Base-by-base conservation (phyloP, 2,797 vertebrate species). In the Falco concolor region DNA sequence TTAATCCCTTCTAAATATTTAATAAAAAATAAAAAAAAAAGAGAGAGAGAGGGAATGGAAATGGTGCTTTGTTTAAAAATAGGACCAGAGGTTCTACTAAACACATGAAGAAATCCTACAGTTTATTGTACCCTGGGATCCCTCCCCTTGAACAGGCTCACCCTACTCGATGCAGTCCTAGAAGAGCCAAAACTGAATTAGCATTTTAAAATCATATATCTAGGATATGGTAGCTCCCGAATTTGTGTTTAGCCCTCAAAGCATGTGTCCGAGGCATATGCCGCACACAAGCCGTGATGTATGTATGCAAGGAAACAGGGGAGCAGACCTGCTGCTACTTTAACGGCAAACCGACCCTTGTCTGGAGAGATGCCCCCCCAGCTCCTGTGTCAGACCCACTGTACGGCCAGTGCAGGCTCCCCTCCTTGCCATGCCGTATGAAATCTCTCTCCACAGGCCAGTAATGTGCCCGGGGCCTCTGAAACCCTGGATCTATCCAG, bases 401-500 rank as follows among this genome's bases (percentile, higher is more conserved):
- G 0, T 24, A 22, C 0, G 0, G 21, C 40, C 13, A 56, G 25
- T 1, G 3, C 42, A 44, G 57, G 12, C 19, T 90, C 45, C 38
- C 47, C 57, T 88, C 8, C 0, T 57, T 47, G 50, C 61, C 9
- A 3, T 44, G 59, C 77, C 20, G 0, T 44, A 2, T 25, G 83
- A 61, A 76, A 76, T n/a, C 25, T 76, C 74, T 28, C 42, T 85
- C 47, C 2, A 1, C 74, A 54, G 90, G 25, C 50, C 76, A 93
- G 84, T 72, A 69, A 18, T 0, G 1, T 91, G 54, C 52, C 89
- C 34, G 16, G 72, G 77, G 81, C 84, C 70, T 92, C 79, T 7
- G 10, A 92, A 89, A 70, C 49, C 89, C 90, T 87, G 88, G 88
- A 89, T 94, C 81, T 68, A 87, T 94, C 90, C 86, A 87, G 87